Base-by-base conservation (phyloP, 2,113 vertebrate genomes). In the Neoarius graeffei region DNA sequence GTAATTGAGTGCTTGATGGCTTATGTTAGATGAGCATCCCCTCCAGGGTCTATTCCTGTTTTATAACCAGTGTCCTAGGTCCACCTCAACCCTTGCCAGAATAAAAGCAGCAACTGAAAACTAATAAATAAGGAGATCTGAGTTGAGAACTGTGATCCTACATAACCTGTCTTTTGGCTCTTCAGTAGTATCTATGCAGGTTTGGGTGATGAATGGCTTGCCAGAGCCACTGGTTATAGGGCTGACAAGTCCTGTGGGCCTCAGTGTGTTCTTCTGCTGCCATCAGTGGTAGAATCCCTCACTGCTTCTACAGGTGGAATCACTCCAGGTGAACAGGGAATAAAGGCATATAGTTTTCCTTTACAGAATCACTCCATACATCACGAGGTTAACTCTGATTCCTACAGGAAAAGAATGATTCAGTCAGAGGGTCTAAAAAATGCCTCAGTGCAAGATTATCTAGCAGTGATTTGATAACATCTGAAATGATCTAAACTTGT, bases 161-260 rank as follows among this genome's bases (percentile, higher is more conserved):
- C 48, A 77, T 52, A 52, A 25, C 74, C 23, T 50, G 19, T 25
- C 19, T 74, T 74, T 77, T 52, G 88, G 69, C 90, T 94, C 91
- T 92, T 92, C 93, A 92, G 89, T 60, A 94, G 89, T 94, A 91
- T 95, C 96, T 95, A 94, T 95, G 35, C 52, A 67, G 23, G 77
- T 84, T 95, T 94, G 94, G 93, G 94, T 96, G 95, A 94, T 95
- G 91, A 86, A 93, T 94, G 90, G 89, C 91, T 92, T 92, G 89
- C 92, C 94, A 95, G 95, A 52, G 56, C 82, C n/a, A 20, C 54
- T 76, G 83, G 83, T 48, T 94, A 95, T 95, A 95, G 95, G 96
- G 95, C 94, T 95, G 96, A 97, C 95, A 95, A 97, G 95, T 94
- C 92, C 89, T 84, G 90, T 94, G 96, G 96, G 96, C 0, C 84